Conservation (phyloP, 2,113 vertebrate genomes). For the Andinoacara biseriatus region DNA sequence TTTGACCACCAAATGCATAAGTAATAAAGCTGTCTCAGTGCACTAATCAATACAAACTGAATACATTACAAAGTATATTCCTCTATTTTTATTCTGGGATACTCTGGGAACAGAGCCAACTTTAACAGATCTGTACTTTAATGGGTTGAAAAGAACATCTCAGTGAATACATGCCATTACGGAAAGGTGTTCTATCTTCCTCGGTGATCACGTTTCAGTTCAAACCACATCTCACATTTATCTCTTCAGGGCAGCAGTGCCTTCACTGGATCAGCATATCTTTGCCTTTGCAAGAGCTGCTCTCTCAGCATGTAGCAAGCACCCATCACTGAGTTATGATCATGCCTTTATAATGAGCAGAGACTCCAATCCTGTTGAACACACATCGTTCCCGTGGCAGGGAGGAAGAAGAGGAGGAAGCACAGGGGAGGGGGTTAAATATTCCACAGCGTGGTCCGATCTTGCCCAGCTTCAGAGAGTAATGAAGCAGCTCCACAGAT, state of each 20-base stretch:
- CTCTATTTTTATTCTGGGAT: neutral
- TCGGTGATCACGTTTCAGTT: slow-evolving; percentile 20
- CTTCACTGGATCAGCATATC: slow-evolving; percentile 36
- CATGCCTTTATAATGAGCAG: slow-evolving; percentile 51
- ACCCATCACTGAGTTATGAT: slow-evolving; percentile 52
- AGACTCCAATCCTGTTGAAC: slow-evolving; percentile 47
- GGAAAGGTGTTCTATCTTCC: slow-evolving; percentile 19
- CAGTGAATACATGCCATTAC: neutral
- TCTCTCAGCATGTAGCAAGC: slow-evolving; percentile 35
- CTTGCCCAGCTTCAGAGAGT: slow-evolving; percentile 51
- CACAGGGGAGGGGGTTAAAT: slow-evolving; percentile 5
- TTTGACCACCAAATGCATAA: slow-evolving; percentile 46
- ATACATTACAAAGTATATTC: neutral
- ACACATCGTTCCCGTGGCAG: slow-evolving; percentile 6
- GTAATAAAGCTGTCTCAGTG: slow-evolving; percentile 34
- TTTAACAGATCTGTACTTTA: neutral
- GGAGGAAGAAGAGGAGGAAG: neutral
- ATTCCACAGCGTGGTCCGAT: slow-evolving; percentile 29
- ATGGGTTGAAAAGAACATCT: neutral
- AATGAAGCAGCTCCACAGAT: slow-evolving; percentile 63
- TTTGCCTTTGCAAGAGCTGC: slow-evolving; percentile 20
- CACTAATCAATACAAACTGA: slow-evolving; percentile 49
- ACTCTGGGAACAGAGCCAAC: neutral
- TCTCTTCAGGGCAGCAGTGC: slow-evolving; percentile 5
- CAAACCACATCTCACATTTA: neutral